These are phyloP conservation scores for Trichopoda pennipes DNA, from an alignment of 2,888 invertebrate genomes.

Conservation along the genomic window DNA sequence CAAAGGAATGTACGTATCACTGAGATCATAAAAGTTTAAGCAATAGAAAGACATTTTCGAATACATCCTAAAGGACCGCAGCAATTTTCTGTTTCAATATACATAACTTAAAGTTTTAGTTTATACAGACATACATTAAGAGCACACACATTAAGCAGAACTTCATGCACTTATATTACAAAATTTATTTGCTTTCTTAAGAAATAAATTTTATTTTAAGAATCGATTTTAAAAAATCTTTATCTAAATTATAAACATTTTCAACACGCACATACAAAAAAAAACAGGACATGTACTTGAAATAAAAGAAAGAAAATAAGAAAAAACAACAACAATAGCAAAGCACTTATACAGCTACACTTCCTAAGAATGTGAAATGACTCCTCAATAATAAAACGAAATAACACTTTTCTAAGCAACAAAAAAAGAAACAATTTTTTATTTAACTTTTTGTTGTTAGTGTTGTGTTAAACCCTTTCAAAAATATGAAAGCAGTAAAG, in stretches of 20 bases:
- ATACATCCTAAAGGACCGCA: slow-evolving; percentile 15
- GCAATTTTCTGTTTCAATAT: not conserved
- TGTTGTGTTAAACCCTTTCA: slow-evolving; percentile 38
- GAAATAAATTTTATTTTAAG: slow-evolving; percentile 26
- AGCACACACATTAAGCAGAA: no score
- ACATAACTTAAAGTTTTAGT: slow-evolving; percentile 6
- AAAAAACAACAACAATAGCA: not conserved
- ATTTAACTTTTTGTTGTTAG: slow-evolving; percentile 4
- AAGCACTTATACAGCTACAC: slow-evolving; percentile 6
- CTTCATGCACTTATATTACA: not conserved
- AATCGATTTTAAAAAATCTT: slow-evolving; percentile 55
- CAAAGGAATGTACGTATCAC: not conserved
- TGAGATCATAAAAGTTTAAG: not conserved
- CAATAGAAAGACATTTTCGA: not conserved
- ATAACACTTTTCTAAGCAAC: slow-evolving; percentile 5
- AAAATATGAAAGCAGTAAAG: slow-evolving; percentile 34
- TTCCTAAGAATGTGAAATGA: not conserved
- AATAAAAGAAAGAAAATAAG: not conserved
- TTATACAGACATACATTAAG: not conserved
- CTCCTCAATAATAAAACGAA: slow-evolving; percentile 14
- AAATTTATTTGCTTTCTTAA: no score
- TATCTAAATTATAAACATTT: slow-evolving; percentile 44
- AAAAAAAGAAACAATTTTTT: slow-evolving; percentile 3
- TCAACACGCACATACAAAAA: slow-evolving; percentile 30
- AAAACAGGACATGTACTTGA: slow-evolving; percentile 17